Evolutionary conservation across 2,113 vertebrate genomes (phyloP), one percentile per base, ranked within the genome.

Genomic region (Syngnathoides biaculeatus): DNA sequence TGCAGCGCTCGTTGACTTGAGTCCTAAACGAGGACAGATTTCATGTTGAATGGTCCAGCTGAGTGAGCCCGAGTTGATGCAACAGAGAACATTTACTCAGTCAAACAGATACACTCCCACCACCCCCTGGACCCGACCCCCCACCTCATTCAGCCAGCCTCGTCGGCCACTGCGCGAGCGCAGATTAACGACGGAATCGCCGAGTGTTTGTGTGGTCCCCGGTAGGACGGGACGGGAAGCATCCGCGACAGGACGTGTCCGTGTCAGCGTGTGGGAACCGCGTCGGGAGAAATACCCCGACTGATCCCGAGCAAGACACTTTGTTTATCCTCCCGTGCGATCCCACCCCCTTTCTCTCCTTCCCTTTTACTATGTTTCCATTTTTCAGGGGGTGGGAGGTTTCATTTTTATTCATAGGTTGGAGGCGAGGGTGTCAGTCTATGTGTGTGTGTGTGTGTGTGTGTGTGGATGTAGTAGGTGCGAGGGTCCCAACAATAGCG

Each of bases 131-230:
- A 24, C 65, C 63, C 56, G n/a, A n/a, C n/a, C n/a, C 64, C 17
- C 58, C 73, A 64, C 80, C 75, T 69, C 76, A 81, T 77, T 68
- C 17, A 12, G 15, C 10, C 63, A 57, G 68, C 42, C 66, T 68
- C 19, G 56, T 48, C 42, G 60, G 67, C 58, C 47, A 68, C 62
- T 30, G 12, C 48, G 62, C 39, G 71, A 79, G 78, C 78, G 79
- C 1, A 79, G 74, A 87, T 83, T 84, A 86, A 84, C 83, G 71
- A 55, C 69, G 78, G 76, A 81, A 88, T 80, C 73, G 59, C 71
- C 84, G n/a, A 94, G 94, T 94, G 91, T 95, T 95, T 98, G 95
- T 98, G 96, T 97, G 95, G 94, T 95, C 95, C 95, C 90, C 89
- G 35, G 13, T 57, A 30, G 2, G 65, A 68, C 66, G 74, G 74